These are phyloP conservation scores for Clusia tigrina DNA, from an alignment of 2,888 invertebrate genomes.

Conservation along the genomic window DNA sequence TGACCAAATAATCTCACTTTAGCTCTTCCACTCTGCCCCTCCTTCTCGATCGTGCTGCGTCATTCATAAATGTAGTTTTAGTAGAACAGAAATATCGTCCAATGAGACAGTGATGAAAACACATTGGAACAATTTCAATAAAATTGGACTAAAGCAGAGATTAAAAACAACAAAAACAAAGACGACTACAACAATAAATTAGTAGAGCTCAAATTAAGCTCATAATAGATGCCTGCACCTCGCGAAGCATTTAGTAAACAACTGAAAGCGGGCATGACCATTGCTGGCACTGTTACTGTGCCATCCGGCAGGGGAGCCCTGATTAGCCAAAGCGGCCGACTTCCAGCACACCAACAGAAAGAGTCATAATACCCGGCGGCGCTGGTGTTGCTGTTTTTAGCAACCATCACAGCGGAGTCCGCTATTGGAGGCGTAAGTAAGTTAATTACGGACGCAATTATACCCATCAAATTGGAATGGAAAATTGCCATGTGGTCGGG, in stretches of 20 bases:
- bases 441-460: too few relatives aligned
- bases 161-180: background rate
- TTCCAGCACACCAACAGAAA: background rate
- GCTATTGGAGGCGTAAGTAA: too few relatives aligned
- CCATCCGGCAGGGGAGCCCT: background rate
- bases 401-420: background rate
- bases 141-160: background rate
- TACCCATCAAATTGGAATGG: too few relatives aligned
- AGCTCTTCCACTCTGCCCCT: background rate
- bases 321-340: background rate
- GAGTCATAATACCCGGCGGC: background rate
- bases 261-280: slow-evolving; percentile 5
- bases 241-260: background rate
- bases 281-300: background rate
- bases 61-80: background rate
- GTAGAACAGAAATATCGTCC: slow-evolving; percentile 7
- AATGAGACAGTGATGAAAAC: background rate
- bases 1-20: background rate
- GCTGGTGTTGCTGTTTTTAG: background rate
- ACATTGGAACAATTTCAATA: background rate
- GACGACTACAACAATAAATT: background rate
- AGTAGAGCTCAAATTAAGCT: background rate
- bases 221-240: background rate
- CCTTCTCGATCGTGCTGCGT: background rate
- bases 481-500: too few relatives aligned